Conservation (phyloP, 53 echinoderm and acorn worm genomes). For the Apostichopus leukothele region DNA sequence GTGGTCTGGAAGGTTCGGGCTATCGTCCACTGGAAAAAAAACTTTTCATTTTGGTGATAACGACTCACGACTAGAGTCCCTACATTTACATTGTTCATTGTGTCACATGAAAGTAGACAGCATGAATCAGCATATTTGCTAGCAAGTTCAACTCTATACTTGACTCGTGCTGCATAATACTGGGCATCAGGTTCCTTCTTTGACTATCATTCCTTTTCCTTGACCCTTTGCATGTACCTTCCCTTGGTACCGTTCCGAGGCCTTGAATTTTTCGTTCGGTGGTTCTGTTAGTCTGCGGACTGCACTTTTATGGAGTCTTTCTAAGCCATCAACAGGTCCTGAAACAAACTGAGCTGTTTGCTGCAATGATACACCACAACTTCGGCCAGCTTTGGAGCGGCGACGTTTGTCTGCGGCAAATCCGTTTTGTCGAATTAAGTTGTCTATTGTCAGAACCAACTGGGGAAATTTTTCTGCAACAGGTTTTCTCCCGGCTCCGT, state of each 20-base stretch:
- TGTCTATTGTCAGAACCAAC: too few species aligned
- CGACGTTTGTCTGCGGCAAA: too few species aligned
- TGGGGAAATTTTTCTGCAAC: neutral
- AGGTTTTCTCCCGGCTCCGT: neutral
- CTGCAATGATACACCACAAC: too few species aligned
- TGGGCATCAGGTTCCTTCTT: neutral
- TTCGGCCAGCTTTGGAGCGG: too few species aligned
- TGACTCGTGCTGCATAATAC: too few species aligned
- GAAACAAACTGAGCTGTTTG: neutral
- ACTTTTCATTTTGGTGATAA: neutral
- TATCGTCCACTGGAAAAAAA: slow-evolving; percentile 10
- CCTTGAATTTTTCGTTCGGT: neutral
- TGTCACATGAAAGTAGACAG: neutral
- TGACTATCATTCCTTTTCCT: slow-evolving; percentile 8
- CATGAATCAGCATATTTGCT: too few species aligned
- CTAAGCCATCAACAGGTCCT: neutral
- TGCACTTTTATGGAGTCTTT: neutral
- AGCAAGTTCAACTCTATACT: neutral
- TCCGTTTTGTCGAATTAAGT: neutral
- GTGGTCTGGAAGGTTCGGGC: too few species aligned
- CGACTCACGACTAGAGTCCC: slow-evolving; percentile 38
- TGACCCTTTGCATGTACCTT: neutral
- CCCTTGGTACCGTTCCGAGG: too few species aligned
- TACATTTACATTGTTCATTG: too few species aligned
- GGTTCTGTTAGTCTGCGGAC: too few species aligned